A percentile compares a stretch with the other conserved stretches of the same genome.
Evolutionary conservation across 2,888 invertebrate species (phyloP).

Genomic region (Drosophila phalerata): DNA sequence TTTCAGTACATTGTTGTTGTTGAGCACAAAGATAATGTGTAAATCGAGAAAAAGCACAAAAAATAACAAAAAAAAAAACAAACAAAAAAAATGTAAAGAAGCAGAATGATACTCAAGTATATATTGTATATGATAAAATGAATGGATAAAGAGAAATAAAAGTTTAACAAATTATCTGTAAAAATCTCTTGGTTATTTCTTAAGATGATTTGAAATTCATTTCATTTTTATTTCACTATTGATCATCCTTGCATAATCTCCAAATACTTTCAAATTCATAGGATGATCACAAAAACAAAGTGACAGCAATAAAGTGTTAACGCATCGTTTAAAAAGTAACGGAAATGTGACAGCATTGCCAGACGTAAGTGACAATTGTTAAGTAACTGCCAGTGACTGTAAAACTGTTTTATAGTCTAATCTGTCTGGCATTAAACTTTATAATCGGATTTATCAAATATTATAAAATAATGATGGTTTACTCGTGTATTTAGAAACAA

Average conservation of each 20-base stretch:
- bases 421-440: conserved; percentile 1
- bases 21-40: conserved; percentile 38
- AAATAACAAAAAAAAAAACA: conserved; percentile 48
- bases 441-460: conserved; percentile 4
- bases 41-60: conserved; percentile 21
- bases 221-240: neutral
- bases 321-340: conserved; percentile 36
- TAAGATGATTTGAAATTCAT: neutral
- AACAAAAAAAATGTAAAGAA: conserved; percentile 44
- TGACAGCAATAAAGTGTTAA: conserved; percentile 32
- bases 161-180: conserved; percentile 52
- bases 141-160: conserved; percentile 68
- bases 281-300: neutral
- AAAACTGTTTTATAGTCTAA: conserved; percentile 40
- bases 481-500: conserved; percentile 7
- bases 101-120: conserved; percentile 71
- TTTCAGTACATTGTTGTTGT: conserved; percentile 68
- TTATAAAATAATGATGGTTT: conserved; percentile 13
- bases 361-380: conserved; percentile 15
- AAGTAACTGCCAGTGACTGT: conserved; percentile 12
- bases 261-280: conserved; percentile 12
- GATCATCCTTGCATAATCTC: neutral
- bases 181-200: neutral
- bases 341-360: conserved; percentile 28
- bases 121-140: conserved; percentile 59